phyloP scores from a whole-genome alignment of 2,797 vertebrate species.

The Acipenser transmontanus region DNA sequence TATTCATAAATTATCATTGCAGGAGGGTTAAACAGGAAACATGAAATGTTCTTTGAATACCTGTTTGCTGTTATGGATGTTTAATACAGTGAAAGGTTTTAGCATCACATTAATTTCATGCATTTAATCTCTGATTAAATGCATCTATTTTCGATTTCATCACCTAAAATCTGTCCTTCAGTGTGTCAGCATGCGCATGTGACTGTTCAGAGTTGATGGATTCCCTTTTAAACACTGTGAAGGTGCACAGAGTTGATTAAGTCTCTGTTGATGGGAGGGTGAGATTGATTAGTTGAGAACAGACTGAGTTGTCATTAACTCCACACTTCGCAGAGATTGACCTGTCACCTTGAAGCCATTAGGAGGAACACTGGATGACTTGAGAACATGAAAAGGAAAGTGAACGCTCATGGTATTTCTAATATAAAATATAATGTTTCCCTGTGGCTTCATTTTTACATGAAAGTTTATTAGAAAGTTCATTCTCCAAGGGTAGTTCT shows the following conservation, averaged over 20 bases:
- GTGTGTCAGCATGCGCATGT: background rate
- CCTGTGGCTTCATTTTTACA: too few species aligned
- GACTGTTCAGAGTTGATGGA: slow-evolving; percentile 4
- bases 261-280: slow-evolving; percentile 11
- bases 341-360: slow-evolving; percentile 46
- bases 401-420: slow-evolving; percentile 1
- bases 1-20: too few species aligned
- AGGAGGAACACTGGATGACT: slow-evolving; percentile 7
- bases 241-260: slow-evolving; percentile 13
- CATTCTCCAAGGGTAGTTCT: too few species aligned
- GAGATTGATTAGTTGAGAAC: slow-evolving; percentile 38
- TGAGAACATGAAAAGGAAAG: slow-evolving; percentile 19
- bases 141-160: slow-evolving; percentile 6
- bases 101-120: too few species aligned
- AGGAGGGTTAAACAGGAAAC: too few species aligned
- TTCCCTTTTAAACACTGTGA: slow-evolving; percentile 4
- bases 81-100: too few species aligned
- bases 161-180: slow-evolving; percentile 12
- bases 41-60: too few species aligned
- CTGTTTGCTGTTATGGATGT: too few species aligned
- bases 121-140: too few species aligned
- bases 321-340: slow-evolving; percentile 50
- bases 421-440: too few species aligned
- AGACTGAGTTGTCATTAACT: slow-evolving; percentile 49
- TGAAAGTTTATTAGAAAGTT: too few species aligned